Evolutionary conservation across 2,797 vertebrate genomes (phyloP).

Genomic region (Poeciliopsis infans): DNA sequence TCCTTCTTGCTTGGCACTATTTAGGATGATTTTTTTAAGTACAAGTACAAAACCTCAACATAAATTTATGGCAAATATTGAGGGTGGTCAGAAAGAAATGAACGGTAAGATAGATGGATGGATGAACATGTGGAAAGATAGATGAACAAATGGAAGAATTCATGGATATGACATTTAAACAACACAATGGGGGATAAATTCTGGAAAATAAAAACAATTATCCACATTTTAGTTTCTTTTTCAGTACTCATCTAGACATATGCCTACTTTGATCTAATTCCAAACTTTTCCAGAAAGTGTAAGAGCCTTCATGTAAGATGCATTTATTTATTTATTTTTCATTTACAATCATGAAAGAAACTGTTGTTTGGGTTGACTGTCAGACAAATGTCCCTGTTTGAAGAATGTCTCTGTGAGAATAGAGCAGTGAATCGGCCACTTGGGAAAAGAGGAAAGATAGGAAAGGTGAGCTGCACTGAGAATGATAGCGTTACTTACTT

Average conservation of each 20-base stretch:
- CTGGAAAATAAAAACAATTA: not conserved
- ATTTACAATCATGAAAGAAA: slow-evolving; percentile 13
- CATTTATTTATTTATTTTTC: not conserved
- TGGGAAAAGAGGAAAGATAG: slow-evolving; percentile 60
- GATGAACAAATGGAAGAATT: not conserved
- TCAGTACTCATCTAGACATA: not conserved
- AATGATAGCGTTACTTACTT: slow-evolving; percentile 80
- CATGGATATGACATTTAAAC: not conserved
- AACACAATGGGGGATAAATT: not conserved
- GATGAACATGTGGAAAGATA: not conserved
- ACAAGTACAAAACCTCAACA: not conserved
- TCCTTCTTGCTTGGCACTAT: not conserved
- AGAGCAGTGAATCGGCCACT: slow-evolving; percentile 43
- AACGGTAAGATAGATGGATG: not conserved
- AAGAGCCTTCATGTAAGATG: not conserved
- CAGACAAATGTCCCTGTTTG: slow-evolving; percentile 59
- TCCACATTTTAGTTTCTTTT: not conserved
- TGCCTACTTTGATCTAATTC: no score
- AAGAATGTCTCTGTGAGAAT: slow-evolving; percentile 69
- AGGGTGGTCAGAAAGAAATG: not conserved
- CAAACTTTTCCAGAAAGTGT: not conserved
- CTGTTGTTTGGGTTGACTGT: slow-evolving; percentile 33
- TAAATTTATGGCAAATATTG: not conserved
- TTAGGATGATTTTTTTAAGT: not conserved
- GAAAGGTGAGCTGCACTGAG: slow-evolving; percentile 64